Evolutionary conservation across 2,888 invertebrate species (phyloP).

Genomic region (Nomada flava): DNA sequence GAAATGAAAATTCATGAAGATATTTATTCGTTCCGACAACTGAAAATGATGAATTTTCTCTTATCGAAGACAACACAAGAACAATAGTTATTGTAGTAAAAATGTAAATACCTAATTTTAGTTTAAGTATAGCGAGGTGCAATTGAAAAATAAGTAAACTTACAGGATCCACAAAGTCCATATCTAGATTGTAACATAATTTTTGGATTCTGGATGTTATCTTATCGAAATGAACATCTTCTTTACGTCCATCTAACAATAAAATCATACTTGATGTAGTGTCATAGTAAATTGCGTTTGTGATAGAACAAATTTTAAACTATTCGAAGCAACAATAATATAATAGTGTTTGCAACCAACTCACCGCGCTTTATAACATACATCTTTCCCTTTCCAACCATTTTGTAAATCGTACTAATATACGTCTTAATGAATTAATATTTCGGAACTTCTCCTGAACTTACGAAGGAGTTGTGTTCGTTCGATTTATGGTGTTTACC

Average conservation of each 20-base stretch:
- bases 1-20: not conserved
- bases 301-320: not conserved
- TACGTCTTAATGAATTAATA: not conserved
- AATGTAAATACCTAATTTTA: conserved; percentile 2
- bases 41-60: not conserved
- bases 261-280: conserved; percentile 16
- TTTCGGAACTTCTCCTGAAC: not conserved
- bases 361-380: conserved; percentile 80
- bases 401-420: conserved; percentile 43
- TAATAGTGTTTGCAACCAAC: conserved; percentile 4
- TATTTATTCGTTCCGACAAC: not conserved
- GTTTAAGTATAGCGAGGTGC: not conserved
- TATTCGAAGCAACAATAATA: not conserved
- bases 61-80: no score
- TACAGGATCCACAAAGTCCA: conserved; percentile 98
- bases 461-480: not conserved
- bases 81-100: not conserved
- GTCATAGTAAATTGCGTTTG: not conserved
- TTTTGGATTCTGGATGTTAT: conserved; percentile 98
- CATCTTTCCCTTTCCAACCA: conserved; percentile 80
- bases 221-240: conserved; percentile 98
- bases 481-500: conserved; percentile 11
- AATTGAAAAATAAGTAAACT: conserved; percentile 33
- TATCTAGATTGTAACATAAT: conserved; percentile 97
- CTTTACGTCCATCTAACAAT: conserved; percentile 91